phyloP scores from a whole-genome alignment of 1,140 invertebrate genomes.

The Drepana arcuata region DNA sequence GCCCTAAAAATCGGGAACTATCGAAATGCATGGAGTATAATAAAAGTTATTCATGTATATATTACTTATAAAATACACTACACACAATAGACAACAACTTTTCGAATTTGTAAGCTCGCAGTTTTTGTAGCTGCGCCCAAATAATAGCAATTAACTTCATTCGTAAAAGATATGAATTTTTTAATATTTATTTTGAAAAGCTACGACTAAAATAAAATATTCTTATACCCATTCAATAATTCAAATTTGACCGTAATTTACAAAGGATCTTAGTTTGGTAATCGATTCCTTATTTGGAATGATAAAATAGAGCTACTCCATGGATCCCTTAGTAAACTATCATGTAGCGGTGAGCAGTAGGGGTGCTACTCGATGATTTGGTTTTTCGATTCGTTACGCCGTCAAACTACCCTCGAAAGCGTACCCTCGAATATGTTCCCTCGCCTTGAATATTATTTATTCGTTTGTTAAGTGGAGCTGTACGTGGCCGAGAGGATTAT shows the following conservation, averaged over 20 bases:
- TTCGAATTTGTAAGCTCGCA: no score
- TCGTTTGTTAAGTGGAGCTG: slow-evolving; percentile 68
- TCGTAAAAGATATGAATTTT: no score
- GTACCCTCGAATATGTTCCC: slow-evolving; percentile 67
- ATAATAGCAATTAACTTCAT: no score
- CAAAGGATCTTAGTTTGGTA: no score
- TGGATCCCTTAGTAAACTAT: slow-evolving; percentile 39
- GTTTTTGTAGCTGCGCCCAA: no score
- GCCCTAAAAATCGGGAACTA: slow-evolving; percentile 53
- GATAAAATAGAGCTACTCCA: slow-evolving; percentile 31
- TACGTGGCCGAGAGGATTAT: slow-evolving; percentile 57
- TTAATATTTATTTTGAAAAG: no score
- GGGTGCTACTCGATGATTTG: slow-evolving; percentile 71
- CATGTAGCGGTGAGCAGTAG: slow-evolving; percentile 62
- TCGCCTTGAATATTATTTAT: slow-evolving; percentile 71
- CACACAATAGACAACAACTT: no score
- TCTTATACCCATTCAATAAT: no score
- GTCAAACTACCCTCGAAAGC: slow-evolving; percentile 66
- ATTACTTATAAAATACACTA: slow-evolving; percentile 1
- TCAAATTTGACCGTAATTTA: no score
- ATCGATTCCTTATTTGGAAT: no score
- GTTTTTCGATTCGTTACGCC: slow-evolving; percentile 72
- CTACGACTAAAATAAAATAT: no score
- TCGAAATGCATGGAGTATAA: slow-evolving; percentile 24
- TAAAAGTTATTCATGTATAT: slow-evolving; percentile 5